Evolutionary conservation across 1,140 invertebrate genomes (phyloP).

Genomic region (Helicoverpa armigera): DNA sequence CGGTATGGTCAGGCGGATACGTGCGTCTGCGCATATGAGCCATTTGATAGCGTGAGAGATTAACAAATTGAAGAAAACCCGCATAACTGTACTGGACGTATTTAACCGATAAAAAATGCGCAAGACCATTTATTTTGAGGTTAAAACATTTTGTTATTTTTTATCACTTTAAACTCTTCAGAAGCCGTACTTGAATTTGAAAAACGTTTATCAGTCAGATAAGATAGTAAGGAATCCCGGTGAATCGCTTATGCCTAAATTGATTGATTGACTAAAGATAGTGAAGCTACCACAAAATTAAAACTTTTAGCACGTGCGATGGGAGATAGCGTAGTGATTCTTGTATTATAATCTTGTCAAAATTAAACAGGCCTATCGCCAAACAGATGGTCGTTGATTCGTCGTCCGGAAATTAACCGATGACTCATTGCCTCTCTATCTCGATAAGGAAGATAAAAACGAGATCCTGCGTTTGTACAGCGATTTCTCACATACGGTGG

Average conservation of each 20-base stretch:
- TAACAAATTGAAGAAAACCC: constrained; percentile 53
- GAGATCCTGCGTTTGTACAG: constrained; percentile 63
- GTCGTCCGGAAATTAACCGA: constrained; percentile 71
- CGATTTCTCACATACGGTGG: constrained; percentile 51
- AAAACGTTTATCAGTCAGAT: background rate
- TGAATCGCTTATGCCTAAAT: background rate
- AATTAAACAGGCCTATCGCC: constrained; percentile 72
- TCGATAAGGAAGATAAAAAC: constrained; percentile 73
- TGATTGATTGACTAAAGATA: constrained; percentile 24
- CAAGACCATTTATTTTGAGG: background rate
- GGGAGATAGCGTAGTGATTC: background rate
- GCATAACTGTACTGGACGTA: constrained; percentile 29
- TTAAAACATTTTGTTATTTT: background rate
- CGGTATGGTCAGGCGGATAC: constrained; percentile 60
- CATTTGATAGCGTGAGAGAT: constrained; percentile 57
- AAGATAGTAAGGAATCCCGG: background rate
- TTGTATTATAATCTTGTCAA: constrained; percentile 59
- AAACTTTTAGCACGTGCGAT: constrained; percentile 2
- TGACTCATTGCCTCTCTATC: constrained; percentile 77
- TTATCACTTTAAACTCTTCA: constrained; percentile 1
- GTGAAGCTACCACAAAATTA: constrained; percentile 16
- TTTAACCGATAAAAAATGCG: constrained; percentile 8
- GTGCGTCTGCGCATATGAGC: constrained; percentile 56
- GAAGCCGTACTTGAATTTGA: background rate
- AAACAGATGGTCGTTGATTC: constrained; percentile 78